A percentile compares a stretch with the other conserved stretches of the same genome.
These are phyloP conservation scores for Diaphora mendica DNA, from an alignment of 2,888 invertebrate genomes.

Conservation along the genomic window DNA sequence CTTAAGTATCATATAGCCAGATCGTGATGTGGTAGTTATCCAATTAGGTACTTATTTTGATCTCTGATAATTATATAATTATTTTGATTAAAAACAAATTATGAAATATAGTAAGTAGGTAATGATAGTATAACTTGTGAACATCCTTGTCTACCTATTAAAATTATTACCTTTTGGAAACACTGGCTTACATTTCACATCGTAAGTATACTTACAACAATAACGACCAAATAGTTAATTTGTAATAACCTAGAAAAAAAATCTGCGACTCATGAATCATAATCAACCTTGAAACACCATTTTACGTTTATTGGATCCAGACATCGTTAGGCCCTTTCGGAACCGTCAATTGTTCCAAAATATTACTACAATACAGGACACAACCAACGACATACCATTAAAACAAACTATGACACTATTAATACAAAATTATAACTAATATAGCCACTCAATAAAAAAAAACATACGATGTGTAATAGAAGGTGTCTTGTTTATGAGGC, in stretches of 20 bases:
- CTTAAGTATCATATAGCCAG: no score
- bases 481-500: slow-evolving; percentile 65
- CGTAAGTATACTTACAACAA: background rate
- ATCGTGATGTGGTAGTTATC: background rate
- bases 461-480: slow-evolving; percentile 57
- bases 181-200: no score
- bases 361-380: slow-evolving; percentile 15
- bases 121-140: background rate
- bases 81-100: background rate
- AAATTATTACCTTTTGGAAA: background rate
- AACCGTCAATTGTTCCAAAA: background rate
- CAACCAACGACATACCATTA: slow-evolving; percentile 14
- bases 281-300: background rate
- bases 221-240: background rate
- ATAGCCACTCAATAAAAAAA: slow-evolving; percentile 45
- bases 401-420: background rate
- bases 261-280: background rate
- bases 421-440: slow-evolving; percentile 14
- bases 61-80: background rate
- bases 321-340: background rate
- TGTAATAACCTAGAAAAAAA: background rate
- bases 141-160: background rate
- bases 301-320: background rate
- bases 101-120: no score
- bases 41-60: background rate